Evolutionary conservation across 2,797 vertebrate species (phyloP).

Genomic region (Eremophila alpestris): DNA sequence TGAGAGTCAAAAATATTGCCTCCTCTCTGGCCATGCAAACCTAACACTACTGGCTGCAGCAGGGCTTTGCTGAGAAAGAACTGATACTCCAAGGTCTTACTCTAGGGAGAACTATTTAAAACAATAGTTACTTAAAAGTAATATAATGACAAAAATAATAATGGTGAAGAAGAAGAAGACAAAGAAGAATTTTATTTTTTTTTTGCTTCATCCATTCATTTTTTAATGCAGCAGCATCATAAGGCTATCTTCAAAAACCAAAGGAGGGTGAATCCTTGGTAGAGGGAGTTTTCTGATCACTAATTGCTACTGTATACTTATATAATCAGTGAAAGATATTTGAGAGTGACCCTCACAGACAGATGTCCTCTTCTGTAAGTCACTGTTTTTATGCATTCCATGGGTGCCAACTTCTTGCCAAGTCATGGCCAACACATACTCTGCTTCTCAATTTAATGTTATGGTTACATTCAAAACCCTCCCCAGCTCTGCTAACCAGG

Average conservation of each 20-base stretch:
- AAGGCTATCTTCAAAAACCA: neutral
- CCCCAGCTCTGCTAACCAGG: neutral
- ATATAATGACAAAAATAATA: neutral
- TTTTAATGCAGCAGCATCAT: accelerated
- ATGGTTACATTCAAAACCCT: neutral
- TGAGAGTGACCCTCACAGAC: neutral
- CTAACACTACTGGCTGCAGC: neutral
- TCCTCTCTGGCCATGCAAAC: neutral
- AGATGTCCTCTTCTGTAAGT: neutral
- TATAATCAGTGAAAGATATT: neutral
- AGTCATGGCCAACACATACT: neutral
- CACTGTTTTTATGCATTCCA: neutral
- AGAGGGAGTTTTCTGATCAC: neutral
- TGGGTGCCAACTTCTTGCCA: neutral
- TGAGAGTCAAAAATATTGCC: neutral
- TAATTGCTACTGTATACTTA: neutral
- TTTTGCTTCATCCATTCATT: neutral
- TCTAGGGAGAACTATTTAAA: neutral
- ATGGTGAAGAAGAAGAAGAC: neutral
- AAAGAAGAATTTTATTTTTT: neutral
- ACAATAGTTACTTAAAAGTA: neutral
- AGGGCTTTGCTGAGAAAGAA: neutral
- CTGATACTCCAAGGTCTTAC: neutral
- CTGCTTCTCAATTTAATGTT: neutral
- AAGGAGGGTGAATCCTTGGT: neutral